Base-by-base conservation (phyloP, 1,140 invertebrate genomes). In the Homarus americanus region DNA sequence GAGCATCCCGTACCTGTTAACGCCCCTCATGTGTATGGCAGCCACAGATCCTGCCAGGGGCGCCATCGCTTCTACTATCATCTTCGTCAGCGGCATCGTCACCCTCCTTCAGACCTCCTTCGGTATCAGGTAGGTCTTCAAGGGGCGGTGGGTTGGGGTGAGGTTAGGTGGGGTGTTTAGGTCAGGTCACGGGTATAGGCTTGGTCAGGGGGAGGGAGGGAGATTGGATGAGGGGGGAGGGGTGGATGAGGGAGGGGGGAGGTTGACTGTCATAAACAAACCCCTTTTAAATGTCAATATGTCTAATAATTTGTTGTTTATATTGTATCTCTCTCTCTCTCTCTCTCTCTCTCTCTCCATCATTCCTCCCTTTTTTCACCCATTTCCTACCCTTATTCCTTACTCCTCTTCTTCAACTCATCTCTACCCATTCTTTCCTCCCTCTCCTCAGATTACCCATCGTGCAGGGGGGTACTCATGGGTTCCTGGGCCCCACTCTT, bases 401-500 rank as follows among this genome's bases (percentile, higher is more conserved):
- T 24, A 63, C 24, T 3, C 32, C 0, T n/a, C 34, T 17, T 41
- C 38, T 24, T n/a, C n/a, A n/a, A n/a, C n/a, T 38, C 15, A n/a
- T 40, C 2, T 41, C 9, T 78, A 78, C 75, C 15, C 17, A 4
- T 38, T 17, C 32, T 75, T 75, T 5, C 34, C 73, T 75, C 17
- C 73, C 32, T 41, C 93, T n/a, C 32, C n/a, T n/a, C 80, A 93
- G 92, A 73, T 53, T 93, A 49, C 92, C 92, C 28, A 93, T 93
- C 28, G 91, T 93, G 1, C 92, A 93, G 63, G 92, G 92, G 5
- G 97, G 97, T 0, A 98, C 97, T 0, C 97, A 98, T 93, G 96
- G 97, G 0, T 98, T 98, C 94, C 93, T 98, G 24, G 96, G 97
- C 5, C 97, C 97, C 0, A 97, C 97, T 0, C 94, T 98, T n/a